A percentile compares a stretch with the other conserved stretches of the same genome.
These are phyloP conservation scores for Paralichthys olivaceus DNA, from an alignment of 2,113 vertebrate genomes.

Conservation along the genomic window DNA sequence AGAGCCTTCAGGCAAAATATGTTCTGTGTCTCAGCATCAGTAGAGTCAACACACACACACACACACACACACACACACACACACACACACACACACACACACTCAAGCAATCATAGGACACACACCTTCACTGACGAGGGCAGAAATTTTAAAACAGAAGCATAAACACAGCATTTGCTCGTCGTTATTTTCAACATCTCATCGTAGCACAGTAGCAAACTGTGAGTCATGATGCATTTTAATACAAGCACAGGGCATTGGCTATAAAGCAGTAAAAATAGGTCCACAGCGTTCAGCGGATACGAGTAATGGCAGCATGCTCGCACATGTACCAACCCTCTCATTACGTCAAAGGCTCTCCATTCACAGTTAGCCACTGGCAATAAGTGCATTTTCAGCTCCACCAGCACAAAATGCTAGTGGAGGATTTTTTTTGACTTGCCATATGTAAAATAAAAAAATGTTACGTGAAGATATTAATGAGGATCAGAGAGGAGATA, in stretches of 20 bases:
- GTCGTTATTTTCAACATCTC: conserved; percentile 33
- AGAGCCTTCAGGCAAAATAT: conserved; percentile 68
- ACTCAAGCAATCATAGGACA: conserved; percentile 6
- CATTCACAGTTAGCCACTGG: conserved; percentile 65
- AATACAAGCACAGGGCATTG: conserved; percentile 55
- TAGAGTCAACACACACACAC: conserved; percentile 5
- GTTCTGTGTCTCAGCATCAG: conserved; percentile 54
- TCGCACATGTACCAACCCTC: conserved; percentile 58
- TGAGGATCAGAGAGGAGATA: conserved; percentile 34
- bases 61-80: conserved; percentile 15
- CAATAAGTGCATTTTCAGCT: conserved; percentile 68
- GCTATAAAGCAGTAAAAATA: conserved; percentile 66
- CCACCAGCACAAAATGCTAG: conserved; percentile 50
- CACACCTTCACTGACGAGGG: conserved; percentile 51
- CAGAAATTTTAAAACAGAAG: conserved; percentile 49
- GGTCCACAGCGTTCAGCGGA: conserved; percentile 50
- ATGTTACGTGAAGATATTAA: conserved; percentile 33
- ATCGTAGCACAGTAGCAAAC: conserved; percentile 33
- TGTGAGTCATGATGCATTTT: conserved; percentile 54
- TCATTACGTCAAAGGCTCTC: conserved; percentile 48
- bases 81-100: conserved; percentile 27
- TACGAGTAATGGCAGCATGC: conserved; percentile 66
- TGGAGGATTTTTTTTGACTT: conserved; percentile 35
- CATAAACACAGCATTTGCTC: conserved; percentile 46
- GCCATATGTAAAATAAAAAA: conserved; percentile 22